These are phyloP conservation scores for Trididemnum nubilum DNA, from an alignment of 23 tunicate species.

Conservation along the genomic window DNA sequence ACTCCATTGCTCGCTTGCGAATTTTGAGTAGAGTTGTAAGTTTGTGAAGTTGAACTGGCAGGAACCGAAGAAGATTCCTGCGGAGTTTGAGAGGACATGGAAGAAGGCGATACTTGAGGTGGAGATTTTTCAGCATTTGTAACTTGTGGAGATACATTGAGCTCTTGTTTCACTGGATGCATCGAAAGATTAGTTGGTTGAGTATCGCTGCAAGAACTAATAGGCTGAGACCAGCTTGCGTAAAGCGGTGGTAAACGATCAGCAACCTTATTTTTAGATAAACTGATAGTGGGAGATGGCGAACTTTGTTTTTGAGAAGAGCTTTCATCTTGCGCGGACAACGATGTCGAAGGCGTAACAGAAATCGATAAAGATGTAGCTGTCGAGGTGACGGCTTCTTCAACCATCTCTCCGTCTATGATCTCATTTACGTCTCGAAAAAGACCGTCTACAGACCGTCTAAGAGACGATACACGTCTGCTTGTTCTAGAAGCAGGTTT, in stretches of 20 bases:
- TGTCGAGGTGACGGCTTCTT: not conserved
- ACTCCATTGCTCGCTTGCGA: slow-evolving; percentile 5
- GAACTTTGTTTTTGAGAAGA: slow-evolving; percentile 31
- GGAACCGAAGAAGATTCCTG: not conserved
- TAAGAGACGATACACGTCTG: slow-evolving; percentile 9
- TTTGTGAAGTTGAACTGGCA: not conserved
- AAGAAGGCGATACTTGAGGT: not conserved
- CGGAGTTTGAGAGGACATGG: not conserved
- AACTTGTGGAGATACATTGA: slow-evolving; percentile 29
- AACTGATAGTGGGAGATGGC: not conserved
- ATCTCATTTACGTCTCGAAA: slow-evolving; percentile 67
- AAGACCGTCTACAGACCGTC: slow-evolving; percentile 56
- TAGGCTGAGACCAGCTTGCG: not conserved
- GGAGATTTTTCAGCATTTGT: slow-evolving; percentile 18
- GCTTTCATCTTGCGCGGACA: not conserved
- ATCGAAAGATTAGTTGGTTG: slow-evolving; percentile 26
- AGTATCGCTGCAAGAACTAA: not conserved
- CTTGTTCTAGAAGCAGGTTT: slow-evolving; percentile 17
- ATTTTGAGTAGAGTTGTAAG: not conserved
- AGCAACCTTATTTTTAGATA: not conserved
- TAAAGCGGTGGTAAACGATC: not conserved
- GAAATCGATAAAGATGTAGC: slow-evolving; percentile 3
- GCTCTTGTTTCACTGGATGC: slow-evolving; percentile 18
- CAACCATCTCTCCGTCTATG: slow-evolving; percentile 47
- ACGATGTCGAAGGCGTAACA: not conserved